Evolutionary conservation across 2,888 invertebrate genomes (phyloP).

Genomic region (Lepidochitona cinerea): DNA sequence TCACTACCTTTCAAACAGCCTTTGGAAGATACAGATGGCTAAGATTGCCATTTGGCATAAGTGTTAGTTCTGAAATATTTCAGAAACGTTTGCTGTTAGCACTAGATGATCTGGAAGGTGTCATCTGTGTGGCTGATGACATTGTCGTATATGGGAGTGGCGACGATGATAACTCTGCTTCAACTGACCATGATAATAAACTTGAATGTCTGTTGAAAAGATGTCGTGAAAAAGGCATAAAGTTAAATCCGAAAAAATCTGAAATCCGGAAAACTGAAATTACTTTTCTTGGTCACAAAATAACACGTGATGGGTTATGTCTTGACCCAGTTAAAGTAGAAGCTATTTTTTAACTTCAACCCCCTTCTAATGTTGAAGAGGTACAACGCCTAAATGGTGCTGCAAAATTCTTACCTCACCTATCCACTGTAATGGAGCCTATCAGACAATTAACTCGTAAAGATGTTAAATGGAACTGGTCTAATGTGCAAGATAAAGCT

Average conservation of each 20-base stretch:
- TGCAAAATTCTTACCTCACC: conserved; percentile 9
- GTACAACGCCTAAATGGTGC: conserved; percentile 9
- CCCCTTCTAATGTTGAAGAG: not conserved
- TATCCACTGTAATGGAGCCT: conserved; percentile 2
- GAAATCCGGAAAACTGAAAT: not conserved
- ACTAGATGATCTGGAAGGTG: not conserved
- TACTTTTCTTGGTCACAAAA: not conserved
- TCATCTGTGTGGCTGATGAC: not conserved
- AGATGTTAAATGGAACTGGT: conserved; percentile 1
- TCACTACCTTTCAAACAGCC: not conserved
- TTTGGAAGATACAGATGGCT: not conserved
- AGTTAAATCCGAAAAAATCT: too few relatives aligned
- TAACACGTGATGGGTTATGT: not conserved
- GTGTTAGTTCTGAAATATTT: not conserved
- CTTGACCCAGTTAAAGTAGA: conserved; percentile 11
- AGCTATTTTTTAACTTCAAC: not conserved
- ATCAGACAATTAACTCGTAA: not conserved
- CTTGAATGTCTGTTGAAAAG: too few relatives aligned
- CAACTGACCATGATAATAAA: too few relatives aligned
- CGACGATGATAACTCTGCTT: too few relatives aligned
- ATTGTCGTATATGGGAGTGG: not conserved
- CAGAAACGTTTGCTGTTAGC: not conserved
- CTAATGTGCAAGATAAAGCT: not conserved
- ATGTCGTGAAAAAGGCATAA: too few relatives aligned
- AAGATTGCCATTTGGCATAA: not conserved